These are phyloP conservation scores for Tetanocera ferruginea DNA, from an alignment of 2,888 invertebrate species.

Conservation along the genomic window DNA sequence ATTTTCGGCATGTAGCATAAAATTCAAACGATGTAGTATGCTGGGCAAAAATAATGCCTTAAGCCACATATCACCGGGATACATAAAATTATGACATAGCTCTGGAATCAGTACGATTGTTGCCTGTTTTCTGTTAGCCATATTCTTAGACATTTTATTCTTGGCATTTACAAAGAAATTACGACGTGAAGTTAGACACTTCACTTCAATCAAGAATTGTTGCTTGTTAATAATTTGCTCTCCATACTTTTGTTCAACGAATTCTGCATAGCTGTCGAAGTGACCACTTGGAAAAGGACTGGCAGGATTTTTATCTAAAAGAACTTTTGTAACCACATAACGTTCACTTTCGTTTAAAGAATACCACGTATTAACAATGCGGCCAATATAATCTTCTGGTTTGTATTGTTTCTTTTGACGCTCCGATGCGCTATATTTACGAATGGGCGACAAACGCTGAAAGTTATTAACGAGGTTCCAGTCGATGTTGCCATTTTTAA, in stretches of 20 bases:
- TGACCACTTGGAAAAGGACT: constrained; percentile 76
- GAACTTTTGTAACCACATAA: constrained; percentile 80
- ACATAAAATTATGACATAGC: constrained; percentile 80
- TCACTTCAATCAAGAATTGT: constrained; percentile 88
- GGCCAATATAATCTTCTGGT: constrained; percentile 76
- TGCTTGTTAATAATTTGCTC: constrained; percentile 72
- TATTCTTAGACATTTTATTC: constrained; percentile 60
- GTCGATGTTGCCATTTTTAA: constrained; percentile 72
- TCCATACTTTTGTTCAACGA: constrained; percentile 83
- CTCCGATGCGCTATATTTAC: constrained; percentile 71
- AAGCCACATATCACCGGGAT: constrained; percentile 84
- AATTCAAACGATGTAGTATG: constrained; percentile 79
- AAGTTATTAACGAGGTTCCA: constrained; percentile 74
- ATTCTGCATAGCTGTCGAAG: constrained; percentile 78
- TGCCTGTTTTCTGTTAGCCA: constrained; percentile 57
- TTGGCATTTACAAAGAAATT: constrained; percentile 66
- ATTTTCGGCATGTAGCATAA: constrained; percentile 64
- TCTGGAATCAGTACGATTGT: constrained; percentile 87
- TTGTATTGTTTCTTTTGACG: constrained; percentile 72
- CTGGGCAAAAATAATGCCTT: constrained; percentile 89
- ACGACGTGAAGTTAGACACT: constrained; percentile 66
- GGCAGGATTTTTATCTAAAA: constrained; percentile 76
- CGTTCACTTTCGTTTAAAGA: constrained; percentile 71
- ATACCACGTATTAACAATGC: constrained; percentile 91
- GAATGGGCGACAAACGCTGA: constrained; percentile 68